phyloP scores from a whole-genome alignment of 2,888 invertebrate genomes.

The Tineola bisselliella region DNA sequence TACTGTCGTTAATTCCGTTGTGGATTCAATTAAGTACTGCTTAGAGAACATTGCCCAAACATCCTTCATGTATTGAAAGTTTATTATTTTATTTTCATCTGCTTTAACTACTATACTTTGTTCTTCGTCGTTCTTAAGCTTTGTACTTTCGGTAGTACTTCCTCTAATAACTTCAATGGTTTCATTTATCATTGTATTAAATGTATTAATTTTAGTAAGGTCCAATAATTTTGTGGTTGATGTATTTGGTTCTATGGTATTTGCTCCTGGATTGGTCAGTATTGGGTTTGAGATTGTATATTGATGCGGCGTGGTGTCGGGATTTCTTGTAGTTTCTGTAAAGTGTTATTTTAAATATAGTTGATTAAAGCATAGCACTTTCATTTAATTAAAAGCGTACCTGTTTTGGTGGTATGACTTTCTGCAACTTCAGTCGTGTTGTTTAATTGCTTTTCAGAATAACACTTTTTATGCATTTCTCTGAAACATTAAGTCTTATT shows the following conservation, averaged over 20 bases:
- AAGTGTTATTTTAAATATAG: not conserved
- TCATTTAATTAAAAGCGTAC: no score
- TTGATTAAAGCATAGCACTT: no score
- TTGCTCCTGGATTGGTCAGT: no score
- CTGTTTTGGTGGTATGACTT: not conserved
- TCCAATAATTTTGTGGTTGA: no score
- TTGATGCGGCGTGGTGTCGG: no score
- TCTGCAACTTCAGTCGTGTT: not conserved
- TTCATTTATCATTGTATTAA: no score
- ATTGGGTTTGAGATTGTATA: no score
- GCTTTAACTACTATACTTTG: not conserved
- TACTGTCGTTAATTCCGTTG: not conserved
- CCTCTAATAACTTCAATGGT: no score
- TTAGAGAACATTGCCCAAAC: not conserved
- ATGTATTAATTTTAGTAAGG: no score
- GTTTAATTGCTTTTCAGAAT: slow-evolving; percentile 13
- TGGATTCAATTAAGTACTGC: not conserved
- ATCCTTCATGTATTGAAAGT: not conserved
- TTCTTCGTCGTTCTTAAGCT: no score
- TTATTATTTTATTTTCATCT: not conserved
- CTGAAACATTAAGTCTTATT: slow-evolving; percentile 19
- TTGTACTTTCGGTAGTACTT: no score
- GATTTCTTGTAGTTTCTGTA: not conserved
- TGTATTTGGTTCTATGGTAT: no score
- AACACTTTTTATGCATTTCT: slow-evolving; percentile 22